These are phyloP conservation scores for Alca torda DNA, from an alignment of 2,797 vertebrate genomes.

Conservation along the genomic window DNA sequence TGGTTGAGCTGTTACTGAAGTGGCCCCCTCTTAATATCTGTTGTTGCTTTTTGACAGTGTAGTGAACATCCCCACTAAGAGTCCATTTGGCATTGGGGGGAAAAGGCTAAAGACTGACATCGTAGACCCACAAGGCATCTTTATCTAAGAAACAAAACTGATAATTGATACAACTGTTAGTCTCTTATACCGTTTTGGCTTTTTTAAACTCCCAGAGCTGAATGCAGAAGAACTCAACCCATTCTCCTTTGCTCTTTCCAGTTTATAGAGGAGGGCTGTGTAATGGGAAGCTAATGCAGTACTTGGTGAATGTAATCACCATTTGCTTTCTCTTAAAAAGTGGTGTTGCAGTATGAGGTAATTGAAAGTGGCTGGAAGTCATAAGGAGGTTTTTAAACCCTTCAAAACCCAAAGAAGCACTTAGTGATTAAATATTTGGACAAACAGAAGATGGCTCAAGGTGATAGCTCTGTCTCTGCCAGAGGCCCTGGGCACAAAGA, in stretches of 20 bases:
- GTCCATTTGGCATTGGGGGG: neutral
- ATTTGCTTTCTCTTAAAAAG: neutral
- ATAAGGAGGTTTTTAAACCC: neutral
- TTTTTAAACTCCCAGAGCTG: neutral
- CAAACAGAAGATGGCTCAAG: neutral
- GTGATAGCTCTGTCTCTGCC: neutral
- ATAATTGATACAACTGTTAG: neutral
- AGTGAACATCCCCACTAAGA: neutral
- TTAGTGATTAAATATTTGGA: neutral
- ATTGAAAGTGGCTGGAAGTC: neutral
- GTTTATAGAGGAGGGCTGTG: neutral
- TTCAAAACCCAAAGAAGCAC: neutral
- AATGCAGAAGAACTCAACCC: neutral
- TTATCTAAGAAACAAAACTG: neutral
- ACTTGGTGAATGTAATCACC: neutral
- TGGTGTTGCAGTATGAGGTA: neutral
- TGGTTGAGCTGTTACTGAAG: neutral
- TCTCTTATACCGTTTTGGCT: neutral
- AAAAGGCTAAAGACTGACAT: neutral
- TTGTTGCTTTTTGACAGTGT: neutral
- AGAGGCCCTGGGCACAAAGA: neutral
- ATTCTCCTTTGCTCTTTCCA: neutral
- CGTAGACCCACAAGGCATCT: neutral
- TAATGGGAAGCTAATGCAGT: neutral
- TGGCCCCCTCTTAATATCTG: neutral